A percentile compares a stretch with the other conserved stretches of the same genome.
These are phyloP conservation scores for Teleogryllus oceanicus DNA, from an alignment of 2,888 invertebrate species.

Conservation along the genomic window DNA sequence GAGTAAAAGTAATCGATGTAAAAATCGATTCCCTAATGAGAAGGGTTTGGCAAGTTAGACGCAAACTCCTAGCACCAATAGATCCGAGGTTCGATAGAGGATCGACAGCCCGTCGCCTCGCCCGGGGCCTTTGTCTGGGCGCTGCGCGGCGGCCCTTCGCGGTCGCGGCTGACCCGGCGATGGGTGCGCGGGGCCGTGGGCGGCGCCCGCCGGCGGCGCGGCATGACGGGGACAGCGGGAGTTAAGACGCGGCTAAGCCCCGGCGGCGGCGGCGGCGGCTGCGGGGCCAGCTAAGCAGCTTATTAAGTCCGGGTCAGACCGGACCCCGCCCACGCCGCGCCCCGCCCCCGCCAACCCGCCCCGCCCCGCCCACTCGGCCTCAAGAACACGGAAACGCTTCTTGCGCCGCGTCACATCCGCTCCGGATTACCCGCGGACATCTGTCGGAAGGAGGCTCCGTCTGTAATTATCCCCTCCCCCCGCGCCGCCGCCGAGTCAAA, in stretches of 20 bases:
- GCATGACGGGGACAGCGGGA: not conserved
- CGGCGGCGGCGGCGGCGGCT: not conserved
- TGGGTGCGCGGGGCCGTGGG: not conserved
- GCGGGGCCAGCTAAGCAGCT: not conserved
- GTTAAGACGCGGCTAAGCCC: constrained; percentile 18
- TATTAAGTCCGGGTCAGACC: constrained; percentile 18
- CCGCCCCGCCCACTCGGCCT: not conserved
- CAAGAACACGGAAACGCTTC: constrained; percentile 18
- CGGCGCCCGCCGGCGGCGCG: not conserved
- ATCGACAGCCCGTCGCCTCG: too few species aligned
- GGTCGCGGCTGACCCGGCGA: not conserved
- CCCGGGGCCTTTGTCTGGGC: too few species aligned
- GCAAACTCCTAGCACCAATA: too few species aligned
- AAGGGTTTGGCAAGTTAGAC: too few species aligned
- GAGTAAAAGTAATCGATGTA: too few species aligned
- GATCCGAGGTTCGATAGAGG: too few species aligned
- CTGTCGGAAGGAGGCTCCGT: constrained; percentile 4
- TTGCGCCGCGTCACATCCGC: constrained; percentile 6
- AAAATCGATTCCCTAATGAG: too few species aligned
- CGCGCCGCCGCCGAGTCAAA: not conserved
- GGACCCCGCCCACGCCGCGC: not conserved
- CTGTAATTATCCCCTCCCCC: not conserved
- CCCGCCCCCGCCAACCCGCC: not conserved
- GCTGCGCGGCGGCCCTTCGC: not conserved
- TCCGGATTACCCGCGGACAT: constrained; percentile 11